Conservation (phyloP, 2,113 vertebrate genomes). For the Thamnophis sirtalis region DNA sequence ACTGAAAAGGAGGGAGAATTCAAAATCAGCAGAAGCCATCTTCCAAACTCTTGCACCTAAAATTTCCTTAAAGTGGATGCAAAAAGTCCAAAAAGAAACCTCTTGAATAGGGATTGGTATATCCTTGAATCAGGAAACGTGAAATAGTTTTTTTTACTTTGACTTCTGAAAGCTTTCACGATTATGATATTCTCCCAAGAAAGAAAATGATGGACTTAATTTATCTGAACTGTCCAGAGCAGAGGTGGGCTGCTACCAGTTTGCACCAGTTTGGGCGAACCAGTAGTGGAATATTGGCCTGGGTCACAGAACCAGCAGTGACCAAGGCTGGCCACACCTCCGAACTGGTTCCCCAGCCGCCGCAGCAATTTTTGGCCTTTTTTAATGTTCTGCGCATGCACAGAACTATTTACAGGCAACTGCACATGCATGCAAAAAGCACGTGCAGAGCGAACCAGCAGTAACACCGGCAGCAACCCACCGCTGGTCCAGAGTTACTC, state of each 20-base stretch:
- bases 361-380: no score
- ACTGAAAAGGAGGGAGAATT: not conserved
- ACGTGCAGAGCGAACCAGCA: no score
- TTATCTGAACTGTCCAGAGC: not conserved
- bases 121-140: not conserved
- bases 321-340: no score
- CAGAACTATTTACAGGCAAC: no score
- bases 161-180: not conserved
- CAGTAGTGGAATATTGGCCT: no score
- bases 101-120: not conserved
- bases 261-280: no score
- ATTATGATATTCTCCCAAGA: not conserved
- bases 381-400: no score
- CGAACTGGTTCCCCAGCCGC: no score
- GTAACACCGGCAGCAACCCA: no score
- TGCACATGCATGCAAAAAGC: no score
- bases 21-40: constrained; percentile 11
- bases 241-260: no score
- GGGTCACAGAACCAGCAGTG: no score
- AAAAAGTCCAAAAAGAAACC: not conserved
- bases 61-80: constrained; percentile 13
- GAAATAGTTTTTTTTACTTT: not conserved
- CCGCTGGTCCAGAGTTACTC: not conserved
- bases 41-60: constrained; percentile 41
- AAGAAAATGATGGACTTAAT: not conserved